phyloP scores from a whole-genome alignment of 2,797 vertebrate species.

The Thamnophis elegans region DNA sequence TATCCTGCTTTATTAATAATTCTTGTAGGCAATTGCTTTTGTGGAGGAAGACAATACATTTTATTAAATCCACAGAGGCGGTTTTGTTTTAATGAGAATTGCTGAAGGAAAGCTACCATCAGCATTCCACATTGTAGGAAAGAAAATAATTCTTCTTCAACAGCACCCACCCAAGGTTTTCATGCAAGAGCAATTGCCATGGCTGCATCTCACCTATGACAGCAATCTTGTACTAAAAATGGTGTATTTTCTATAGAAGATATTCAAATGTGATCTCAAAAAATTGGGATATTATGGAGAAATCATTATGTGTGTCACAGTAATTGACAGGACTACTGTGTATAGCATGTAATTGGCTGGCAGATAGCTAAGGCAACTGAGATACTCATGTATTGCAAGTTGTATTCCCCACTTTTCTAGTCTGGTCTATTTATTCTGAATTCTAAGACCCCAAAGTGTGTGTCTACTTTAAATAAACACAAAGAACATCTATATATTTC shows the following conservation, averaged over 20 bases:
- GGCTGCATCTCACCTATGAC: background rate
- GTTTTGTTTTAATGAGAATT: background rate
- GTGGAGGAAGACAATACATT: background rate
- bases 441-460: background rate
- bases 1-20: background rate
- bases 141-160: background rate
- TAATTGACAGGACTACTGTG: background rate
- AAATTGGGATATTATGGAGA: too few relatives aligned
- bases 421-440: background rate
- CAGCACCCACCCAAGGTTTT: background rate
- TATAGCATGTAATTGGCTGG: background rate
- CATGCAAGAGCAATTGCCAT: background rate
- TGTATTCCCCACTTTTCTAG: background rate
- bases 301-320: background rate
- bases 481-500: slow-evolving; percentile 42
- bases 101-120: background rate
- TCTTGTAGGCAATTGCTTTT: background rate
- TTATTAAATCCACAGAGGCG: background rate
- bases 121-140: background rate
- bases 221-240: background rate
- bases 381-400: background rate
- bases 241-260: background rate
- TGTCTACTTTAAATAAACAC: background rate
- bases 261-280: background rate
- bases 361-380: background rate